phyloP scores from a whole-genome alignment of 1,140 invertebrate genomes.

The Sesamia nonagrioides region DNA sequence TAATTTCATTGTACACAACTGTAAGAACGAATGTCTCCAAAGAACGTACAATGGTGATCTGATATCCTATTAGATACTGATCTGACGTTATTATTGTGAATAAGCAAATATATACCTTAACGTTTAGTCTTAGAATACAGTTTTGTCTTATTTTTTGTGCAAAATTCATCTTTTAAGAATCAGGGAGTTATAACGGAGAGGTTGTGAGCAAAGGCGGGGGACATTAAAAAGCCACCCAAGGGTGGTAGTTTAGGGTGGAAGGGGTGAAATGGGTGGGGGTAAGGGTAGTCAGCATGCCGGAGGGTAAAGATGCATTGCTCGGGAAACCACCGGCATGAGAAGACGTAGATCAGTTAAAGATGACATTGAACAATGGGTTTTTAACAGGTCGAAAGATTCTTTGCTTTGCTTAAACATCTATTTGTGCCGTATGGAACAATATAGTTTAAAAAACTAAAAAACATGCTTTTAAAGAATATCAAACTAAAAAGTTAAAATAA shows the following conservation, averaged over 20 bases:
- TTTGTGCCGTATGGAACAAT: too few species aligned
- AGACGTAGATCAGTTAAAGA: conserved; percentile 53
- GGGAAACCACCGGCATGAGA: conserved; percentile 53
- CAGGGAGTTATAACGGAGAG: conserved; percentile 61
- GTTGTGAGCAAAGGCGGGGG: conserved; percentile 66
- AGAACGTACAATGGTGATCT: conserved; percentile 77
- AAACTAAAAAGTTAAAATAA: too few species aligned
- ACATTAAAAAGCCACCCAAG: conserved; percentile 76
- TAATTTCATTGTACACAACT: conserved; percentile 49
- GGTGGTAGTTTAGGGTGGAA: conserved; percentile 57
- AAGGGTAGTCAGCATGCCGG: conserved; percentile 60
- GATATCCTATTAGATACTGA: conserved; percentile 78
- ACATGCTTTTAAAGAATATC: too few species aligned
- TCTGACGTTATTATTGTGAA: conserved; percentile 66
- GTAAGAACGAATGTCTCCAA: conserved; percentile 77
- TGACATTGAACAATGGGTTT: not conserved
- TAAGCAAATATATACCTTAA: conserved; percentile 61
- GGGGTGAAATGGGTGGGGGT: conserved; percentile 60
- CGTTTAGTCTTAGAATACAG: conserved; percentile 55
- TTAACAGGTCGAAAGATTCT: not conserved
- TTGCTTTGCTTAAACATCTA: not conserved
- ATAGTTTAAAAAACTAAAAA: too few species aligned
- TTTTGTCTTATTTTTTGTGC: conserved; percentile 54
- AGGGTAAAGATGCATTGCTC: conserved; percentile 73
- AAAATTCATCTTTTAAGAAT: conserved; percentile 78